These are phyloP conservation scores for Dicentrarchus labrax DNA, from an alignment of 2,113 vertebrate species.

Conservation along the genomic window DNA sequence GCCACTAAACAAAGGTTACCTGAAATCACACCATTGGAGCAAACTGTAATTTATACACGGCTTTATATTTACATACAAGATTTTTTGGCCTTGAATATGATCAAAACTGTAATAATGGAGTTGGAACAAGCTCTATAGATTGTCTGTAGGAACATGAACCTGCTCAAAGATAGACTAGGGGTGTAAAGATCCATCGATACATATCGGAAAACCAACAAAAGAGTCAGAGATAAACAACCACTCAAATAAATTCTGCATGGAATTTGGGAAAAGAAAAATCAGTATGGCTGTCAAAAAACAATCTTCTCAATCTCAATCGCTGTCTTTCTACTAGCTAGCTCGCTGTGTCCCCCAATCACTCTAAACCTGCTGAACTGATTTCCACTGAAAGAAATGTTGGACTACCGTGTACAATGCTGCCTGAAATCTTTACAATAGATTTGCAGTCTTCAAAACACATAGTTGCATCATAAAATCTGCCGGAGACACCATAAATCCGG, in stretches of 20 bases:
- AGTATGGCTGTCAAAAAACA: neutral
- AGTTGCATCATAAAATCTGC: neutral
- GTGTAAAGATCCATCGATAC: neutral
- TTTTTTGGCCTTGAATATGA: neutral
- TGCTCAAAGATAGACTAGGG: neutral
- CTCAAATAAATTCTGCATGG: neutral
- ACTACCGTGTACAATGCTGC: neutral
- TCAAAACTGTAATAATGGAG: neutral
- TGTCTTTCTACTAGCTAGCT: neutral
- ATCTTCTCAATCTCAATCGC: neutral
- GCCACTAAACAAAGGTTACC: neutral
- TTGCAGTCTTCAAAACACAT: neutral
- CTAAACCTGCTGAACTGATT: neutral
- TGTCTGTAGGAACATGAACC: neutral
- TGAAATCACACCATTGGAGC: neutral
- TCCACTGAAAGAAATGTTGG: neutral
- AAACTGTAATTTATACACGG: neutral
- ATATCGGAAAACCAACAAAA: neutral
- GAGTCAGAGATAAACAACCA: neutral
- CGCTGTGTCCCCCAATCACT: neutral
- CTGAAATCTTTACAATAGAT: neutral
- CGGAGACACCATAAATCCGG: neutral
- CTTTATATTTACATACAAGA: neutral
- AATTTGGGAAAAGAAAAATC: neutral
- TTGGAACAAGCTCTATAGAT: neutral